Evolutionary conservation across 2,888 invertebrate genomes (phyloP).

Genomic region (Yponomeuta plumbellus): DNA sequence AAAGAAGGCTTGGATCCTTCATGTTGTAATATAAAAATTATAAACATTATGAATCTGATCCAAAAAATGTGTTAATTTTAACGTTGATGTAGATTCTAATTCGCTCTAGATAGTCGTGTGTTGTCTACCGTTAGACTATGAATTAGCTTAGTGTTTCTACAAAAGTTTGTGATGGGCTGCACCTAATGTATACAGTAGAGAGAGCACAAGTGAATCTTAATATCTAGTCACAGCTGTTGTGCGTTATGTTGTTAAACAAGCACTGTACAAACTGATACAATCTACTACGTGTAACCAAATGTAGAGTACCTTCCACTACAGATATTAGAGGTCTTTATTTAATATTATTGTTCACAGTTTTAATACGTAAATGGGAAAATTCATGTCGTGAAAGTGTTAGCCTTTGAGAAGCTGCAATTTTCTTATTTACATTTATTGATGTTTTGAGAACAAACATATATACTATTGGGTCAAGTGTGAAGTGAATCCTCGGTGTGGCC

Average conservation of each 20-base stretch:
- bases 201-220: constrained; percentile 46
- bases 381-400: neutral
- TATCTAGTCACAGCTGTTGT: constrained; percentile 66
- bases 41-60: neutral
- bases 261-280: constrained; percentile 17
- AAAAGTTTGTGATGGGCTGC: constrained; percentile 6
- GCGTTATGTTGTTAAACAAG: constrained; percentile 35
- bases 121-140: constrained; percentile 8
- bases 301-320: constrained; percentile 14
- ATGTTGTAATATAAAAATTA: neutral
- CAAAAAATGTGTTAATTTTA: neutral
- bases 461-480: constrained; percentile 7
- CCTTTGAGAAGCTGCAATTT: constrained; percentile 3
- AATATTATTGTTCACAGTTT: constrained; percentile 41
- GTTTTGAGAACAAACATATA: neutral
- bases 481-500: constrained; percentile 22
- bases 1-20: neutral
- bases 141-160: constrained; percentile 11
- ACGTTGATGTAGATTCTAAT: constrained; percentile 21
- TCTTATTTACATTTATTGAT: constrained; percentile 1
- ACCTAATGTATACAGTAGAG: constrained; percentile 22
- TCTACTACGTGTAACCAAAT: constrained; percentile 19
- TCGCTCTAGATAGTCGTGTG: constrained; percentile 8
- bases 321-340: constrained; percentile 20
- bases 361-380: constrained; percentile 17